Base-by-base conservation (phyloP, 1,140 invertebrate species). In the Chelonus insularis region DNA sequence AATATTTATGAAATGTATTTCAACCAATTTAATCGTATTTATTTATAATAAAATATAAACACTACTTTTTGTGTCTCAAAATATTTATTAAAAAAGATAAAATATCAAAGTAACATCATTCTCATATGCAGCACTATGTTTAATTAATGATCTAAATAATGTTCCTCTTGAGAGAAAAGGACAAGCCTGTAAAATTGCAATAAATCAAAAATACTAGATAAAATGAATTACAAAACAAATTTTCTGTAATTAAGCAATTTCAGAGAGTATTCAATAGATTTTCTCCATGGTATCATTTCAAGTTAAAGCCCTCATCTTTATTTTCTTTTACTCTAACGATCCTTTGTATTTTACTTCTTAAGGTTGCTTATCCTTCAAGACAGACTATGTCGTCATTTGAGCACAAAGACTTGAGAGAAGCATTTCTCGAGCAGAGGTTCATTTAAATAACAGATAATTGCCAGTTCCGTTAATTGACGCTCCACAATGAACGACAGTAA, bases 401-500 rank as follows among this genome's bases (percentile, higher is more conserved):
- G 52, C 55, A 62, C 65, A 72, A 71, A 74, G 71, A 74, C 64
- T 29, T 18, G 39, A 25, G 50, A 68, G 63, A 69, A 67, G 56
- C 51, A 54, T 57, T 64, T 70, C 65, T 62, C 58, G 61, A 58
- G 61, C 45, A 25, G 47, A 52, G 68, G 63, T 68, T 78, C 72
- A 77, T 77, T 77, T 78, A 75, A 77, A 77, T 77, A 77, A 78
- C 74, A 72, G 74, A 77, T 78, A 77, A 77, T 77, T 74, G 72
- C 73, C 70, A 70, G 74, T 67, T 68, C 71, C 69, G 73, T 77
- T 78, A 77, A 77, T 76, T 76, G 75, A 77, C 75, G 73, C 69
- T 68, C 68, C 70, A 64, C 63, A 57, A 68, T 65, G 70, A 74
- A 72, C 68, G 68, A 16, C 45, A 45, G 62, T 65, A 69, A 70